Evolutionary conservation across 2,113 vertebrate genomes (phyloP), one percentile per base, ranked within the genome.

Genomic region (Cyprinodon variegatus): DNA sequence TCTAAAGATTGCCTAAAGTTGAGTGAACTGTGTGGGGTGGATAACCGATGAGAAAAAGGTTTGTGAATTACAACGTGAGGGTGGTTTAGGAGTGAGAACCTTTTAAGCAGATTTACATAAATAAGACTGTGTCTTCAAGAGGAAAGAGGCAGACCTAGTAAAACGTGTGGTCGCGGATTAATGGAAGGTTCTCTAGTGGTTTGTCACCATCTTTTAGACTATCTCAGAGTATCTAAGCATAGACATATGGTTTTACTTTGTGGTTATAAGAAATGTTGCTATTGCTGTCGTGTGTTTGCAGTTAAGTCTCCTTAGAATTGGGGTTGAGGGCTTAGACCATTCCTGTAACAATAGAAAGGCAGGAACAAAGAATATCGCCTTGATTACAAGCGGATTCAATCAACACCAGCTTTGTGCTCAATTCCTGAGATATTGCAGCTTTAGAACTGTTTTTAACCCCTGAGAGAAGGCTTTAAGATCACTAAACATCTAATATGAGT

Each of bases 371-470:
- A 72, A 41, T 78, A 79, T 70, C 66, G 36, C 77, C 60, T 79
- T 88, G 81, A 90, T 90, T 86, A 84, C 78, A 78, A 61, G 81
- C 90, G 90, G 86, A 87, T 85, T 89, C 68, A 38, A 76, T 68
- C 72, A 73, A 73, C 4, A 5, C 76, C 70, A 88, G 77, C 41
- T 87, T 76, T 83, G 74, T 70, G 79, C 78, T 88, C 72, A 80
- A 69, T 68, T 57, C 45, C 61, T 65, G 74, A 80, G 78, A 83
- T 83, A 77, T 48, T 83, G 65, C 63, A 71, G 65, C 50, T 76
- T 76, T 79, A 39, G 84, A 78, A 77, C 11, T 22, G 68, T 69
- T 76, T 70, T 70, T 65, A 83, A 76, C 22, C 70, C 66, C 61
- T 77, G 83, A 82, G 77, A 76, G 46, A 76, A 74, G 38, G 22